Percentiles rank a stretch among this genome's conserved stretches.
These are phyloP conservation scores for Amblyjoppa proteus DNA, from an alignment of 2,888 invertebrate species.

Conservation along the genomic window DNA sequence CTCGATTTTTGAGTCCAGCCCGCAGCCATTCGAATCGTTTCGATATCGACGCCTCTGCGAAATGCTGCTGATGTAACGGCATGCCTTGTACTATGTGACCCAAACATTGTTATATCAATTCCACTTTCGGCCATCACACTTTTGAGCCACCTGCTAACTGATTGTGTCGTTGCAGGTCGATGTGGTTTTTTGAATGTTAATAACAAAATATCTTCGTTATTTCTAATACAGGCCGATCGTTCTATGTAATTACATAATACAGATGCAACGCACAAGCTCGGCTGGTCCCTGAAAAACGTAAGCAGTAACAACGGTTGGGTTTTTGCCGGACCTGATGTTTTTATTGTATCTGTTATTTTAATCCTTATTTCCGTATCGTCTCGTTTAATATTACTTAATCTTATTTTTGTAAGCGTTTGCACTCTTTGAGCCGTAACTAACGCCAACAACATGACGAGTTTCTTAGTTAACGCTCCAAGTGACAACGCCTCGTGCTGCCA, in stretches of 20 bases:
- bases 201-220: constrained; percentile 39
- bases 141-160: constrained; percentile 47
- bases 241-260: constrained; percentile 38
- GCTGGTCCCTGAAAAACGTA: constrained; percentile 38
- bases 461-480: constrained; percentile 35
- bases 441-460: constrained; percentile 51
- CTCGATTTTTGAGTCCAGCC: constrained; percentile 47
- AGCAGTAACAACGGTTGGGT: constrained; percentile 34
- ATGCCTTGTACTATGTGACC: constrained; percentile 45
- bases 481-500: constrained; percentile 40
- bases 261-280: constrained; percentile 48
- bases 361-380: constrained; percentile 37
- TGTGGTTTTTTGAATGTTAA: not conserved
- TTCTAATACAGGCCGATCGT: not conserved
- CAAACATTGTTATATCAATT: constrained; percentile 44
- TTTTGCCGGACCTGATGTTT: constrained; percentile 47
- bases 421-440: constrained; percentile 45
- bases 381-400: constrained; percentile 33
- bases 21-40: constrained; percentile 36
- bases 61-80: constrained; percentile 46
- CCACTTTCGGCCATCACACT: constrained; percentile 47
- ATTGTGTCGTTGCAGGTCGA: constrained; percentile 37
- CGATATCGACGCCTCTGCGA: constrained; percentile 46
- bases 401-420: constrained; percentile 51
- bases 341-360: constrained; percentile 46